These are phyloP conservation scores for Atherix ibis DNA, from an alignment of 2,888 invertebrate genomes.

Conservation along the genomic window DNA sequence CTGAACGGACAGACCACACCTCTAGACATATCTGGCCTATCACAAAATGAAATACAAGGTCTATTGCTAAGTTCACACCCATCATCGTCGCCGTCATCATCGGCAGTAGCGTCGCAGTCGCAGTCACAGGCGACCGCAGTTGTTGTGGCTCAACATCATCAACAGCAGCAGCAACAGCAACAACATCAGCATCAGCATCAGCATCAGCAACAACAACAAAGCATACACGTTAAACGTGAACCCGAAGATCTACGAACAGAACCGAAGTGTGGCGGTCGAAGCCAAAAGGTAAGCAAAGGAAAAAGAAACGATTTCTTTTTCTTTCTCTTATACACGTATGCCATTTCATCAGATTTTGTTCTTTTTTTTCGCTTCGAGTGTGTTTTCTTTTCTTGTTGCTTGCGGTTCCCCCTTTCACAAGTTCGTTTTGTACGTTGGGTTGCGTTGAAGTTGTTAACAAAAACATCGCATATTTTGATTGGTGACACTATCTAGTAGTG, in stretches of 20 bases:
- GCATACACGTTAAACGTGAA: slow-evolving; percentile 33
- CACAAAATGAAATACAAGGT: slow-evolving; percentile 36
- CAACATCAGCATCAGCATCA: slow-evolving; percentile 20
- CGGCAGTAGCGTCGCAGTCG: slow-evolving; percentile 22
- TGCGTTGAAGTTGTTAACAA: background rate
- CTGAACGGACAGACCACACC: slow-evolving; percentile 35
- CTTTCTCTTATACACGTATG: no score
- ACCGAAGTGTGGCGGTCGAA: slow-evolving; percentile 28
- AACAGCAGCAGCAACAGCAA: slow-evolving; percentile 21
- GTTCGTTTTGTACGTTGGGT: background rate
- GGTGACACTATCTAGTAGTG: no score
- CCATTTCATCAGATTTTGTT: slow-evolving; percentile 1
- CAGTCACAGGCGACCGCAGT: slow-evolving; percentile 26
- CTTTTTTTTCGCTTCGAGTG: background rate
- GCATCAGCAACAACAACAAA: slow-evolving; percentile 21
- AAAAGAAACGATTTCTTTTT: no score
- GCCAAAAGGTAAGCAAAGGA: slow-evolving; percentile 32
- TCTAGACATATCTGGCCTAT: slow-evolving; percentile 34
- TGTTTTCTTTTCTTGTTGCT: slow-evolving; percentile 2
- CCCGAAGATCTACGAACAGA: slow-evolving; percentile 35
- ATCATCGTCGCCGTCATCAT: slow-evolving; percentile 16
- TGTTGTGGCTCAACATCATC: slow-evolving; percentile 12
- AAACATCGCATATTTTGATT: background rate
- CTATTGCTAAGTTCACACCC: slow-evolving; percentile 34
- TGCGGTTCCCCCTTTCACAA: background rate